Evolutionary conservation across 2,888 invertebrate genomes (phyloP), one percentile per base, ranked within the genome.

Genomic region (Cyclophora punctaria): DNA sequence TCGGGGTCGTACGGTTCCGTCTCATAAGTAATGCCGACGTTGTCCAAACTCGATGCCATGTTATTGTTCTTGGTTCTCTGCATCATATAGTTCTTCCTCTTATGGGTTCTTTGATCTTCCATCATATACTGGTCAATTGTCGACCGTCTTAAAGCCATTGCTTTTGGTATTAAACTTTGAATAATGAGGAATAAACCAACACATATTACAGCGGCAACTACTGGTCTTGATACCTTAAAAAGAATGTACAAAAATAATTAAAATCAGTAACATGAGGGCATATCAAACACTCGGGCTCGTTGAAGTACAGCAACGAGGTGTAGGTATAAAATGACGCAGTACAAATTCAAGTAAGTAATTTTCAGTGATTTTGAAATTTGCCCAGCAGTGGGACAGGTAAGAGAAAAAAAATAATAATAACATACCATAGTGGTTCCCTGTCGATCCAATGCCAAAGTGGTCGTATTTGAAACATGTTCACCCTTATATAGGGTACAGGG

Each of bases 401-500:
- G 4, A 41, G 43, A 34, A 45, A 40, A 41, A 44, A 33, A 48
- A 44, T 45, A 35, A 42, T 20, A 20, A 41, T 55, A 33, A 46
- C 79, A 75, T 69, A 83, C 84, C 82, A 80, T 82, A 62, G 53
- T 60, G 63, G 55, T 64, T 56, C 55, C 58, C 55, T 53, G 53
- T 56, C 57, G 34, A 34, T 44, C 48, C 56, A 45, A 53, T 48
- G 48, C 50, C 52, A 51, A 56, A 74, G 67, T 78, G 64, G 62
- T 57, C 41, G 44, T 51, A 45, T 55, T 59, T 57, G 58, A 59
- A 52, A 55, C 44, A 56, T 60, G 60, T 57, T 57, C 53, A 55
- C 63, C 64, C 70, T 80, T 85, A 73, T 85, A 85, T 84, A 80
- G 60, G 56, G 59, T 85, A 85, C 83, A 80, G 60, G 56, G 59